Base-by-base conservation (phyloP, 2,888 invertebrate genomes). In the Resseliella maxima region DNA sequence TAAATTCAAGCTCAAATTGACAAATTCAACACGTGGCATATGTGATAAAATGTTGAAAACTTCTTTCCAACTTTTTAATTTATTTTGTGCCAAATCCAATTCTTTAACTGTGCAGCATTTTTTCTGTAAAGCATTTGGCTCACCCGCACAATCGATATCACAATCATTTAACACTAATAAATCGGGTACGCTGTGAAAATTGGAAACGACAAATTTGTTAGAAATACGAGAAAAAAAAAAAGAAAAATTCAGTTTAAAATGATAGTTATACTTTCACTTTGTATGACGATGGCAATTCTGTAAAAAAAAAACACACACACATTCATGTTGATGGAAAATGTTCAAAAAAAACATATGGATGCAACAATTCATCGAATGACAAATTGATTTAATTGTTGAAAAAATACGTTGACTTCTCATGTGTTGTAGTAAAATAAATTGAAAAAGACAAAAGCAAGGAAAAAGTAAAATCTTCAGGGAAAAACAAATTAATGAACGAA, bases 21-120 rank as follows among this genome's bases (percentile, higher is more conserved):
- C 94, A 91, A 98, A 98, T 89, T 96, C 95, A 87, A 98, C 94
- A 88, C 95, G 94, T 41, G 98, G 98, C 93, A 97, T 96, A 90
- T 96, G 95, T 89, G 95, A 94, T 87, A 98, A 91, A 89, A 98
- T 96, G 87, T 94, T 95, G 90, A 97, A 95, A 36, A 98, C 94
- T 93, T 98, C 97, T 88, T 94, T 93, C 97, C 98, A 98, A 89
- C 96, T 94, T 87, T 94, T 94, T 35, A 98, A 93, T 90, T 96
- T 95, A 91, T 99, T 99, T 90, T 98, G 96, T 64, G 98, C 97
- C 89, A 99, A 93, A 91, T 99, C 98, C 88, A 98, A 93, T 91
- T 98, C 98, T 88, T 96, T 95, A n/a, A 98, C 98, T 89, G 95
- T 95, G 86, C 95, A 94, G 90, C 97, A 97, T 90, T 96, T 96